These are phyloP conservation scores for Ictalurus furcatus DNA, from an alignment of 2,113 vertebrate species.

Conservation along the genomic window DNA sequence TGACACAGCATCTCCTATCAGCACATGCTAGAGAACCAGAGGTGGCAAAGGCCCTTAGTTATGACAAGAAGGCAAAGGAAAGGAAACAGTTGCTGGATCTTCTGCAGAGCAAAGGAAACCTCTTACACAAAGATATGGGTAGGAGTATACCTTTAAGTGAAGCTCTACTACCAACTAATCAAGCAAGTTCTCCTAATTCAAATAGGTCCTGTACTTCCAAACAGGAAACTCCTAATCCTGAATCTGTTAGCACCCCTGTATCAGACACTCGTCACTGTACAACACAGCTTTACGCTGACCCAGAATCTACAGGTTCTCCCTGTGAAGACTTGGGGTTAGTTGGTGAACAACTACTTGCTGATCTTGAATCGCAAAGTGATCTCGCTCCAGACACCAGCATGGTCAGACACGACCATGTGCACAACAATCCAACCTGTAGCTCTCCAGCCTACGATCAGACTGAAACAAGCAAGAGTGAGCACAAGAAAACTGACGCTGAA, in stretches of 20 bases:
- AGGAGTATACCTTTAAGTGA: neutral
- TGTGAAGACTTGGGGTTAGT: neutral
- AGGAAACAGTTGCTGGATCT: conserved; percentile 28
- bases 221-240: neutral
- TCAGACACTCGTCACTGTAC: neutral
- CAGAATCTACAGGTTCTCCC: neutral
- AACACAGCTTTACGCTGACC: neutral
- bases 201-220: neutral
- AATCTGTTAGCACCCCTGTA: neutral
- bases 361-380: neutral
- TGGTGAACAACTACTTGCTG: neutral
- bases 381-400: neutral
- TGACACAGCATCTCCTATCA: conserved; percentile 32
- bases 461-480: neutral
- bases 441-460: neutral
- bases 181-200: neutral
- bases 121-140: neutral
- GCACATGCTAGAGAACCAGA: conserved; percentile 30
- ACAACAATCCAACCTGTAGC: neutral
- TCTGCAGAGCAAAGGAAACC: conserved; percentile 28
- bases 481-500: neutral
- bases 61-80: conserved; percentile 36
- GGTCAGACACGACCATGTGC: neutral
- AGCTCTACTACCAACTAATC: neutral
- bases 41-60: conserved; percentile 35